Evolutionary conservation across 1,140 invertebrate species (phyloP).

Genomic region (Parasteatoda tepidariorum): DNA sequence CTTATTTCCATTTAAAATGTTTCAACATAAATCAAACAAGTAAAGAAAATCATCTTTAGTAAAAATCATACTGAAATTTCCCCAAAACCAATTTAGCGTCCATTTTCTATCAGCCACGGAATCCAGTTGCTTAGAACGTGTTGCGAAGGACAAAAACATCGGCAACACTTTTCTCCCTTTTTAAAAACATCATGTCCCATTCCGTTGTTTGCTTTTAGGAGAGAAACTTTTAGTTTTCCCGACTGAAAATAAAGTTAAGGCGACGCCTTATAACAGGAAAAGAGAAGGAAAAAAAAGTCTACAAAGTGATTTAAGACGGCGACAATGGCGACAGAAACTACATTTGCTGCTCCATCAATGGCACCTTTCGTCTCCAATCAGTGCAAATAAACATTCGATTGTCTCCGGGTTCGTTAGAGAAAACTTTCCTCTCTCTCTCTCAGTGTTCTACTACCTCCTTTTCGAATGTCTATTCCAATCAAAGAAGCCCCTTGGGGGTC

Average conservation of each 20-base stretch:
- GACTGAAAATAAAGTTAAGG: slow-evolving; percentile 7
- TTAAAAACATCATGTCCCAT: slow-evolving; percentile 5
- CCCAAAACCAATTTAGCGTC: no score
- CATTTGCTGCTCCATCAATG: slow-evolving; percentile 16
- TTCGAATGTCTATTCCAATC: slow-evolving; percentile 15
- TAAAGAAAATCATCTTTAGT: neutral
- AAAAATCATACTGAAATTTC: neutral
- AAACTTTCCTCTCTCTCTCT: neutral
- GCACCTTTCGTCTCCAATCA: slow-evolving; percentile 28
- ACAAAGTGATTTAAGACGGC: slow-evolving; percentile 11
- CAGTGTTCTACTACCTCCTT: neutral
- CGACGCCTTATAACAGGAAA: neutral
- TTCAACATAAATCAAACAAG: no score
- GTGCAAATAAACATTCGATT: slow-evolving; percentile 26
- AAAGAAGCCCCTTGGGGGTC: neutral
- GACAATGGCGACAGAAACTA: slow-evolving; percentile 23
- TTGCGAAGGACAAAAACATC: neutral
- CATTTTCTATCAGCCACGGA: neutral
- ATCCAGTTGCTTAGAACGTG: neutral
- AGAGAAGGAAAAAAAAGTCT: neutral
- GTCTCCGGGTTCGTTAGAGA: slow-evolving; percentile 7
- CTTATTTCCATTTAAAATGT: no score
- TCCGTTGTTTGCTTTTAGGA: neutral
- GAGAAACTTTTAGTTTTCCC: no score
- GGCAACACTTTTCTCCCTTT: neutral